Evolutionary conservation across 2,113 vertebrate genomes (phyloP).

Genomic region (Gadus macrocephalus): DNA sequence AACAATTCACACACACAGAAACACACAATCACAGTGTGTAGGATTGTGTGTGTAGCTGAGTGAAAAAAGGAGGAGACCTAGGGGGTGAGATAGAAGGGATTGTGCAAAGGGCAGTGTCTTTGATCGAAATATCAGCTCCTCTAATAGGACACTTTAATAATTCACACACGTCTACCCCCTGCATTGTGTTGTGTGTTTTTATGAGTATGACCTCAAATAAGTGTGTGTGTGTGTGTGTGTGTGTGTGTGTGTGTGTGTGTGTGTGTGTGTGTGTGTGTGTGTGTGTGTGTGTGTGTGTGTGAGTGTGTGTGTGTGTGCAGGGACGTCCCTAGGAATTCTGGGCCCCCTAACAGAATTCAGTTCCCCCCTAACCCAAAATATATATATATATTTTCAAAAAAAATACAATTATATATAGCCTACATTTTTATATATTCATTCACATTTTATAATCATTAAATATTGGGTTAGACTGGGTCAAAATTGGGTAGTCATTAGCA

Average conservation of each 20-base stretch:
- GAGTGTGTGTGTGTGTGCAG: too few relatives aligned
- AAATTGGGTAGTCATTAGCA: too few relatives aligned
- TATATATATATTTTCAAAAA: too few relatives aligned
- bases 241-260: conserved; percentile 15
- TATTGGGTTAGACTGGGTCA: too few relatives aligned
- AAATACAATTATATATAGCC: too few relatives aligned
- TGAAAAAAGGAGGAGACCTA: background rate
- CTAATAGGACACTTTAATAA: conserved; percentile 73
- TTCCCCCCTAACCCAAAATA: too few relatives aligned
- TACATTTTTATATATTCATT: too few relatives aligned
- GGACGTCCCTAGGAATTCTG: too few relatives aligned
- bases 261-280: conserved; percentile 2
- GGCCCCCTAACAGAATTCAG: too few relatives aligned
- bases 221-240: conserved; percentile 16
- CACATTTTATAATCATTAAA: too few relatives aligned
- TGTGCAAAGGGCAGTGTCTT: conserved; percentile 59
- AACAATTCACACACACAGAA: too few relatives aligned
- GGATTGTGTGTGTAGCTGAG: background rate
- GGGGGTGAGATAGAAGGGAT: conserved; percentile 10
- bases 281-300: conserved; percentile 3
- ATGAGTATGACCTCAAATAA: conserved; percentile 30
- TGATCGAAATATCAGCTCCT: conserved; percentile 70
- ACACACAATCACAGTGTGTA: background rate
- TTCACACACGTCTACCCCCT: conserved; percentile 56
- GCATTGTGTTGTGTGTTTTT: conserved; percentile 37